phyloP scores from a whole-genome alignment of 2,113 vertebrate genomes.

The Scartelaos histophorus region DNA sequence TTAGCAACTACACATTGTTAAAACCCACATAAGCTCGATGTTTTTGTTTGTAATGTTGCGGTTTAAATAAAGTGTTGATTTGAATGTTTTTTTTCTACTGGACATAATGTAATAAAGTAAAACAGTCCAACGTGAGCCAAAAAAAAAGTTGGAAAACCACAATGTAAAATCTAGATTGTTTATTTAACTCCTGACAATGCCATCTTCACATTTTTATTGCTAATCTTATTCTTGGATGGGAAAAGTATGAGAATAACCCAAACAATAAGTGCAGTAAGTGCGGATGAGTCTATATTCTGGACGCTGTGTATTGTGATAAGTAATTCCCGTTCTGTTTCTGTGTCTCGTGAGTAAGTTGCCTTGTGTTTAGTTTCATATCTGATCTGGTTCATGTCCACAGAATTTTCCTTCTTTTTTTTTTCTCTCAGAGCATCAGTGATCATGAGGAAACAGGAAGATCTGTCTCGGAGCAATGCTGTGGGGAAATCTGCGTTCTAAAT shows the following conservation, averaged over 20 bases:
- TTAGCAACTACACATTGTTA: not conserved
- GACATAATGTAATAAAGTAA: too few relatives aligned
- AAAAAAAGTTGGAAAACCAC: too few relatives aligned
- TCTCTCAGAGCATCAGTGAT: constrained; percentile 25
- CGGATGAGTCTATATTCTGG: too few relatives aligned
- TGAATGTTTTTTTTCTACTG: constrained; percentile 29
- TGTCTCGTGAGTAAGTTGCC: constrained; percentile 40
- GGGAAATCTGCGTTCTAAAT: not conserved
- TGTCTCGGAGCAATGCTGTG: constrained; percentile 34
- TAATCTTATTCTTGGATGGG: too few relatives aligned
- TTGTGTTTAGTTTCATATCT: constrained; percentile 52
- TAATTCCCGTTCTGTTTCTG: too few relatives aligned
- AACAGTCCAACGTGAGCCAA: too few relatives aligned
- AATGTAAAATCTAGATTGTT: too few relatives aligned
- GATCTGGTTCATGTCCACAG: constrained; percentile 55
- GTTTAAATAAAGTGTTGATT: not conserved
- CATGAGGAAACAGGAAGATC: constrained; percentile 58
- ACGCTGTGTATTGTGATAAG: too few relatives aligned
- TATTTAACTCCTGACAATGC: too few relatives aligned
- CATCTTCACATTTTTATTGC: too few relatives aligned
- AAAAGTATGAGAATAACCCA: too few relatives aligned
- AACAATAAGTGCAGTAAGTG: too few relatives aligned
- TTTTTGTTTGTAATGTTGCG: constrained; percentile 6
- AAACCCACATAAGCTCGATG: not conserved
- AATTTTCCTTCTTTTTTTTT: not conserved